These are phyloP conservation scores for Eriocheir sinensis DNA, from an alignment of 1,140 invertebrate species.

Conservation along the genomic window DNA sequence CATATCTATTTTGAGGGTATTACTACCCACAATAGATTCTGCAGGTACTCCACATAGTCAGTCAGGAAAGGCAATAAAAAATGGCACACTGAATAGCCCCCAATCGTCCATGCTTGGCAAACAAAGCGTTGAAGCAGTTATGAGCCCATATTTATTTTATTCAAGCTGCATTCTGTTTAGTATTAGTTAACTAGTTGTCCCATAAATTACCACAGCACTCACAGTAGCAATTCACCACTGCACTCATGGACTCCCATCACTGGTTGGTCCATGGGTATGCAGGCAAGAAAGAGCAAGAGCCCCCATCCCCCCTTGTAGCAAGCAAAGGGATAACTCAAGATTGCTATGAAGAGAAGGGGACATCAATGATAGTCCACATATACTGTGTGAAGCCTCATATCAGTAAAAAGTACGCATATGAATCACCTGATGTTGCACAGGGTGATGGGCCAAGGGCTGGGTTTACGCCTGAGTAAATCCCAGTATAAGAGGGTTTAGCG, in stretches of 20 bases:
- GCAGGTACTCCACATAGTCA: no score
- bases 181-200: no score
- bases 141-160: no score
- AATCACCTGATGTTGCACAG: slow-evolving; percentile 1
- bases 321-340: background rate
- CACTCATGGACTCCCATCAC: background rate
- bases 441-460: background rate
- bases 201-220: no score
- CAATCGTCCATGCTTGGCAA: no score
- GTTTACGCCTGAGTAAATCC: background rate
- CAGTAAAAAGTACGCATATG: background rate
- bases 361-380: background rate
- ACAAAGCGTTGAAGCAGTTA: no score
- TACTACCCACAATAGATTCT: no score
- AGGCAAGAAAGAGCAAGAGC: background rate
- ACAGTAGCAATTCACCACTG: background rate
- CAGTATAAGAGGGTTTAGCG: background rate
- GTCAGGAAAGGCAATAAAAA: no score
- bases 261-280: background rate
- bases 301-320: background rate
- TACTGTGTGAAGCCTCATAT: background rate
- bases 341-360: background rate
- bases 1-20: no score
- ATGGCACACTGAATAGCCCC: no score
- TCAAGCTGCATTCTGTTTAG: no score